A percentile compares a stretch with the other conserved stretches of the same genome.
Conservation (phyloP, 2,888 invertebrate species). For the Villa cingulata region DNA sequence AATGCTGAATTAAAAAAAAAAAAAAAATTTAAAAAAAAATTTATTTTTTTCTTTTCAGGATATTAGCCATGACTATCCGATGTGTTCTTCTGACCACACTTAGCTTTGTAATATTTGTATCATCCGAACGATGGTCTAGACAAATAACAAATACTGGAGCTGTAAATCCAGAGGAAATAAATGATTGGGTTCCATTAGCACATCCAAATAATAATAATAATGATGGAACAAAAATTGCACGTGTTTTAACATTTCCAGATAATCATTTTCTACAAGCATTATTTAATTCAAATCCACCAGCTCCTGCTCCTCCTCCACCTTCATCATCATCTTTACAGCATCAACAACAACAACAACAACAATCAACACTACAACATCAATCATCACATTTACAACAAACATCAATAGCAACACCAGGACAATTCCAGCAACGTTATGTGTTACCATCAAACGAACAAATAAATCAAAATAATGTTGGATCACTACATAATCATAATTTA, state of each 20-base stretch:
- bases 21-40: too few species aligned
- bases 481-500: neutral
- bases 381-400: neutral
- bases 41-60: neutral
- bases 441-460: conserved; percentile 13
- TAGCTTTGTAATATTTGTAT: neutral
- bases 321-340: conserved; percentile 13
- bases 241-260: conserved; percentile 34
- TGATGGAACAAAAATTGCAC: conserved; percentile 29
- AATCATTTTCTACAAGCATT: conserved; percentile 23
- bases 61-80: neutral
- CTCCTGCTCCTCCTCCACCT: conserved; percentile 8
- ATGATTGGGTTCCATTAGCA: conserved; percentile 44
- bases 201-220: conserved; percentile 28
- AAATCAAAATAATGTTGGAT: neutral
- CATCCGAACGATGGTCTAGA: conserved; percentile 31
- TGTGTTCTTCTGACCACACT: neutral
- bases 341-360: conserved; percentile 13
- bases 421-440: conserved; percentile 16
- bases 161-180: conserved; percentile 22
- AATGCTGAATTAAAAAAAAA: too few species aligned
- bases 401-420: conserved; percentile 16
- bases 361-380: conserved; percentile 11
- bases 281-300: neutral
- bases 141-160: conserved; percentile 26